A percentile compares a stretch with the other conserved stretches of the same genome.
Conservation (phyloP, 2,113 vertebrate genomes). For the Oncorhynchus keta region DNA sequence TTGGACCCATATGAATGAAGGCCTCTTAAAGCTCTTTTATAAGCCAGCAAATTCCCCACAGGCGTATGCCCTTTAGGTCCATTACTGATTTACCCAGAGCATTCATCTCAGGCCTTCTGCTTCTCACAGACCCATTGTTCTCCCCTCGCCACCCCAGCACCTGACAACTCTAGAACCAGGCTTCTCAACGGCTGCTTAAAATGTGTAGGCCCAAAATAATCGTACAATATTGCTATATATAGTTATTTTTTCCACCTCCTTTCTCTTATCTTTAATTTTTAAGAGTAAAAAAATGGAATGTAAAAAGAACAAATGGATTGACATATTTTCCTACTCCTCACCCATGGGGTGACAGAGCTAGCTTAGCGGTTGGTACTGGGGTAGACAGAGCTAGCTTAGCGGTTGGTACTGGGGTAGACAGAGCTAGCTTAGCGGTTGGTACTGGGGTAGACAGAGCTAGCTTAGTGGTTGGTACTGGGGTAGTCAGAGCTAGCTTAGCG, state of each 20-base stretch:
- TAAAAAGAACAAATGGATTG: conserved; percentile 33
- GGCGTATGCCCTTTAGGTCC: conserved; percentile 96
- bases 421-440: no score
- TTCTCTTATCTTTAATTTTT: conserved; percentile 12
- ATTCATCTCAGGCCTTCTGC: conserved; percentile 94
- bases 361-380: conserved; percentile 37
- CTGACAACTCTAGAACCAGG: conserved; percentile 81
- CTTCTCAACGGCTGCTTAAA: conserved; percentile 52
- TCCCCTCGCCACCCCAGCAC: conserved; percentile 74
- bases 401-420: conserved; percentile 4
- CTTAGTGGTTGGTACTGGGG: no score
- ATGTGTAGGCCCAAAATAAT: conserved; percentile 62
- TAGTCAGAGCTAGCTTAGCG: no score
- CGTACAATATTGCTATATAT: conserved; percentile 52
- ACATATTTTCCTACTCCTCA: conserved; percentile 68
- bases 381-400: no score
- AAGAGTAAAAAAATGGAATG: conserved; percentile 4
- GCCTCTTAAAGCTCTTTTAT: conserved; percentile 88
- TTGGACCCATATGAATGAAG: conserved; percentile 92
- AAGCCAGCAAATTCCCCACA: conserved; percentile 91
- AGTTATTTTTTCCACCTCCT: conserved; percentile 24
- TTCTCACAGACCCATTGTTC: conserved; percentile 80
- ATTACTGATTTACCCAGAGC: conserved; percentile 96
- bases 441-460: no score
- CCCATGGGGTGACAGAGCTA: conserved; percentile 14